Evolutionary conservation across 2,113 vertebrate species (phyloP), one percentile per base, ranked within the genome.

Genomic region (Otis tarda): DNA sequence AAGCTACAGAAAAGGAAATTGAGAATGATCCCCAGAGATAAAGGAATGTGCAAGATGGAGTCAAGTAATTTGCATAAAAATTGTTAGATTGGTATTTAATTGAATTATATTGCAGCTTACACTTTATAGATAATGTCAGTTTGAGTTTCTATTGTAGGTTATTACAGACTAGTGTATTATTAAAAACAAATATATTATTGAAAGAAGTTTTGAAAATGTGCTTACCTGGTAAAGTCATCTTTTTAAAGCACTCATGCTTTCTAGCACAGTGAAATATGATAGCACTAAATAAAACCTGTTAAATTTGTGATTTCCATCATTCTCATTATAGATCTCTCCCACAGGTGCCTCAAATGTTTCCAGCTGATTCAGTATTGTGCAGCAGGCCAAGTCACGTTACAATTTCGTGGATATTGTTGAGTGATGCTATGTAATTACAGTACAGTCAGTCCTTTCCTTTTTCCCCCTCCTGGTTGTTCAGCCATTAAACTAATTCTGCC

Each of bases 11-110:
- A 95, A 89, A 94, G 73, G 86, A 95, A 96, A 94, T 87, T 93
- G 94, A 94, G 89, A 93, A 76, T 45, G 64, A 95, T 95, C 86
- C 87, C 90, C 21, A 75, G 94, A 96, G 90, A 96, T 75, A 93
- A 84, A 95, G 53, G 60, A 87, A 90, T 41, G 27, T 89, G 64
- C 56, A 90, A 57, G 60, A 87, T 90, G 64, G 68, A 95, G 64
- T 75, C 39, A 92, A 77, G 63, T 87, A 22, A 96, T 93, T 84
- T 96, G 88, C 95, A 97, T 95, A 30, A 96, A 81, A 94, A 60
- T 78, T 75, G 83, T 71, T 89, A 89, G 64, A 81, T 75, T 78
- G 23, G 13, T 84, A 94, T 95, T 90, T 95, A 95, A 96, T 93
- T 96, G 92, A 96, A 93, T 95, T 89, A 89, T 60, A 93, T 87